phyloP scores from a whole-genome alignment of 2,888 invertebrate genomes.

The Deroplatys truncata region DNA sequence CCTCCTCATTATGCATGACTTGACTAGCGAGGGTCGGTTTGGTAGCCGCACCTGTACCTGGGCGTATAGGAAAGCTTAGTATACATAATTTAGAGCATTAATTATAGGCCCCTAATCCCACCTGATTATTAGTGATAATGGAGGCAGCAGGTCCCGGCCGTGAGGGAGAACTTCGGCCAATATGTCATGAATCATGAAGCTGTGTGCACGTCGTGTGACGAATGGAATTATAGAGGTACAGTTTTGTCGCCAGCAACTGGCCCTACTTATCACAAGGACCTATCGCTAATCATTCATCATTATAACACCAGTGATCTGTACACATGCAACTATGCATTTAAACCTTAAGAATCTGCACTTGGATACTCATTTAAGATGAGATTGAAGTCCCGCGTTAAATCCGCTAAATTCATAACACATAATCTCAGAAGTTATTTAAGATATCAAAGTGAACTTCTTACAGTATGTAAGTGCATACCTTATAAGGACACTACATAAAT shows the following conservation, averaged over 20 bases:
- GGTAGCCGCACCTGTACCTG: conserved; percentile 7
- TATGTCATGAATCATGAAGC: conserved; percentile 13
- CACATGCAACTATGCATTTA: too few relatives aligned
- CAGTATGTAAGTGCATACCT: too few relatives aligned
- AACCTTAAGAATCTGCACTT: too few relatives aligned
- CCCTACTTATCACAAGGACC: background rate
- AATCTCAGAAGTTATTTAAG: too few relatives aligned
- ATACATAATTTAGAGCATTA: conserved; percentile 25
- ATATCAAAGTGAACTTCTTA: too few relatives aligned
- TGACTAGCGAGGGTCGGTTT: background rate
- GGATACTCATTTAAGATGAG: too few relatives aligned
- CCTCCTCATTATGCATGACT: conserved; percentile 7
- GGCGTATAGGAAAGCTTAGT: conserved; percentile 17
- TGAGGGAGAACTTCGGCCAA: background rate
- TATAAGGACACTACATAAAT: too few relatives aligned
- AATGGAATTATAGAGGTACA: conserved; percentile 7
- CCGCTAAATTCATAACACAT: too few relatives aligned
- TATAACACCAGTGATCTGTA: too few relatives aligned
- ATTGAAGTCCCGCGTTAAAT: too few relatives aligned
- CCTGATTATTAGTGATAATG: conserved; percentile 15
- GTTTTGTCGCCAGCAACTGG: background rate
- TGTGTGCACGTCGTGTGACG: conserved; percentile 1
- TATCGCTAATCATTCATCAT: too few relatives aligned
- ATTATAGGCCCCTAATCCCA: conserved; percentile 18
- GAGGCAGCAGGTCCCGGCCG: background rate